Evolutionary conservation across 1,140 invertebrate genomes (phyloP).

Genomic region (Spodoptera frugiperda): DNA sequence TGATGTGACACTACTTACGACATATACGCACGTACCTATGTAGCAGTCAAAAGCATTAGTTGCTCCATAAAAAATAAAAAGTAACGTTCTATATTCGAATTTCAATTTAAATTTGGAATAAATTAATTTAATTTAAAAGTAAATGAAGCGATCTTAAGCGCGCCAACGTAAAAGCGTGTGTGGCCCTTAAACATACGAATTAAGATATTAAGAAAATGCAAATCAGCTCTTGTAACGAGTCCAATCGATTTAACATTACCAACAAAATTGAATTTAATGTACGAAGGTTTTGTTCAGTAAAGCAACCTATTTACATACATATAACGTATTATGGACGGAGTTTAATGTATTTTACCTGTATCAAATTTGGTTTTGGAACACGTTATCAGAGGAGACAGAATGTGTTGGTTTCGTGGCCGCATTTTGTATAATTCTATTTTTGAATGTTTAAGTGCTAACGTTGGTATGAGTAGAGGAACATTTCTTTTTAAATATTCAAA

Average conservation of each 20-base stretch:
- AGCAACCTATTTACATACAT: constrained; percentile 39
- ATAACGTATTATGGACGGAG: constrained; percentile 14
- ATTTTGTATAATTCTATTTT: background rate
- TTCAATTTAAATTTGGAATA: no score
- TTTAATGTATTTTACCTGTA: constrained; percentile 17
- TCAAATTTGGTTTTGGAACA: background rate
- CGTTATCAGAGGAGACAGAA: background rate
- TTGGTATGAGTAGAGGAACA: background rate
- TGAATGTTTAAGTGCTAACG: background rate
- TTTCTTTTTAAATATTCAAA: no score
- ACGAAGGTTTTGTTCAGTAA: constrained; percentile 22
- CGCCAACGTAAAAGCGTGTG: background rate
- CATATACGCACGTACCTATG: no score
- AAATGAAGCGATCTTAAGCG: background rate
- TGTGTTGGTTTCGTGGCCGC: background rate
- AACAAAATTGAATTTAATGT: constrained; percentile 21
- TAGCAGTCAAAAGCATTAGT: no score
- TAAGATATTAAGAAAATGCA: constrained; percentile 30
- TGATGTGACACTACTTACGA: no score
- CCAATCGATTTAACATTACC: constrained; percentile 19
- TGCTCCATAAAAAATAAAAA: no score
- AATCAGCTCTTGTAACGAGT: background rate
- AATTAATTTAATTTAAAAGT: background rate
- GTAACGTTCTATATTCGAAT: no score
- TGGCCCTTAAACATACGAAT: constrained; percentile 11